Evolutionary conservation across 2,888 invertebrate genomes (phyloP), one percentile per base, ranked within the genome.

Genomic region (Cosmia trapezina): DNA sequence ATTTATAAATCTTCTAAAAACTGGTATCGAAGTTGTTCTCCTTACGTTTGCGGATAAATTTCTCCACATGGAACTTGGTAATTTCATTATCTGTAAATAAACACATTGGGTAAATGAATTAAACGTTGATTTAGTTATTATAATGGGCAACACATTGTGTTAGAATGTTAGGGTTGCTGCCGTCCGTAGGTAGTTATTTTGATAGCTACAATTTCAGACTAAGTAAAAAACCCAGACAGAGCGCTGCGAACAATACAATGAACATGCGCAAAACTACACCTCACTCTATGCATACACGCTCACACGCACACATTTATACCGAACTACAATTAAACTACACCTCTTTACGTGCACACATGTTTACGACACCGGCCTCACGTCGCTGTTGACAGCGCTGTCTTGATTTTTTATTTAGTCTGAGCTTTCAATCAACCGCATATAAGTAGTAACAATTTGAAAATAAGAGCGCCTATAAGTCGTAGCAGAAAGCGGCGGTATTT

Each of bases 61-160:
- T 70, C 92, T 90, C 94, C 94, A 96, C 49, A 92, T 91, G 11
- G 93, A 76, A 49, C 89, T 86, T 70, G 95, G 80, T 93, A 94
- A 61, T 80, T 73, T 69, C 73, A 78, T 78, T 81, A 85, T 88
- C 93, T 93, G 92, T 56, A 93, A 93, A 60, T 22, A 72, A 79
- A 66, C 19, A 73, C 12, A 64, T 60, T 9, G 12, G 22, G 47
- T 69, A 33, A 54, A 28, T 53, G 0, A 49, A 49, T n/a, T 37
- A 5, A n/a, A 17, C 9, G 4, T 45, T 47, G 4, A 28, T 51
- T 68, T 68, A n/a, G 33, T 49, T 37, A 49, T 49, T n/a, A n/a
- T 47, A 63, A 49, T 19, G n/a, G 14, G 11, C 49, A n/a, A 6
- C 14, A 28, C n/a, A 49, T 49, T 41, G 19, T 49, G 19, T 65